Percentiles rank a stretch among this genome's conserved stretches.
Evolutionary conservation across 2,888 invertebrate genomes (phyloP).

Genomic region (Catocala sponsa): DNA sequence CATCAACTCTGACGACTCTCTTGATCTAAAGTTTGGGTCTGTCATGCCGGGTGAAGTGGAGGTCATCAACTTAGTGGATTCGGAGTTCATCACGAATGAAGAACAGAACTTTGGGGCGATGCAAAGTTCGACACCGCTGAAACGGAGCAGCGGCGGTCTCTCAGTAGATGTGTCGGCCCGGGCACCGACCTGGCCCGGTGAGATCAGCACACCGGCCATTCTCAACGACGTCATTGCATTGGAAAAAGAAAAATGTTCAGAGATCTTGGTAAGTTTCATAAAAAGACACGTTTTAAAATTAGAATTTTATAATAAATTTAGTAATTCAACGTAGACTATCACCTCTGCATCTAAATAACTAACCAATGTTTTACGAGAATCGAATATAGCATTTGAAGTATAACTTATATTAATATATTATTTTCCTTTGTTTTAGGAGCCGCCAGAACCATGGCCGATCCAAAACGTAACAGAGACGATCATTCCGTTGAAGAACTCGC

Average conservation of each 20-base stretch:
- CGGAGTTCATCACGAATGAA: constrained; percentile 69
- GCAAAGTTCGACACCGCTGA: constrained; percentile 45
- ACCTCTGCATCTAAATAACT: too few relatives aligned
- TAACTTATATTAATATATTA: too few relatives aligned
- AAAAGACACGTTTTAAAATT: neutral
- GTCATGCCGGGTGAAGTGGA: constrained; percentile 79
- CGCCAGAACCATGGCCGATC: constrained; percentile 55
- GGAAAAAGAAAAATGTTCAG: constrained; percentile 75
- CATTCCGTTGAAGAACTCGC: constrained; percentile 58
- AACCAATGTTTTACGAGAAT: too few relatives aligned
- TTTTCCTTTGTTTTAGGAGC: constrained; percentile 59
- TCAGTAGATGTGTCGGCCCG: constrained; percentile 70
- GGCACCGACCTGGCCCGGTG: constrained; percentile 61
- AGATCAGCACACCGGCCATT: constrained; percentile 82
- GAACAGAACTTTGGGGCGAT: constrained; percentile 45
- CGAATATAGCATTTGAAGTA: too few relatives aligned
- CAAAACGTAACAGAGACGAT: constrained; percentile 52
- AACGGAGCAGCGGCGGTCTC: constrained; percentile 55
- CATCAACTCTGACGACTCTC: constrained; percentile 78
- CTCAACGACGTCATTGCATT: constrained; percentile 80
- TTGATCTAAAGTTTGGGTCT: constrained; percentile 72
- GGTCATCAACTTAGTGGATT: constrained; percentile 69
- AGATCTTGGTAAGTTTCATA: constrained; percentile 61
- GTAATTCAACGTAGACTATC: too few relatives aligned
- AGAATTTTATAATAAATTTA: neutral